Evolutionary conservation across 2,888 invertebrate genomes (phyloP), one percentile per base, ranked within the genome.

Genomic region (Melanotus villosus): DNA sequence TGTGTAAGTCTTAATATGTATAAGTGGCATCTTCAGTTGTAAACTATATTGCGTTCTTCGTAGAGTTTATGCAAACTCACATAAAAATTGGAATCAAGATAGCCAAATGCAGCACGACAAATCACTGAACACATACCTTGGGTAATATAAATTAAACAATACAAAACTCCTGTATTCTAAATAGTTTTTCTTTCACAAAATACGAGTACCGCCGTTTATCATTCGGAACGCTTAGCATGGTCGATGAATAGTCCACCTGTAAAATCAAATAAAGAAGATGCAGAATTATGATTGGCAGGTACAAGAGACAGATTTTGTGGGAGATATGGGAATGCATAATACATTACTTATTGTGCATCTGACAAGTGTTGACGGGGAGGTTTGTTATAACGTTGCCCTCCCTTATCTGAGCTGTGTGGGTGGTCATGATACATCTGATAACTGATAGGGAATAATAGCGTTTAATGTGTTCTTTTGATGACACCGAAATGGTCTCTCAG

Each of bases 351-450:
- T 81, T 81, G 80, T 81, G 75, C 63, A 66, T 74, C 76, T 80
- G 81, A 81, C 81, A 81, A 81, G 81, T 81, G 82, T 79, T 80
- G 82, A 82, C 81, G 80, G 77, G 74, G 74, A 76, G 77, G 77
- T 79, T 80, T 80, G 80, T 79, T 77, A 72, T 73, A 69, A 69
- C 71, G 68, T 36, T 56, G 34, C 56, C 56, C 56, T 56, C 71
- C 74, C 73, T 75, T 73, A 75, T 73, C 76, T 73, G 64, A 71
- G 71, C 73, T 56, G 69, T 68, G 75, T 76, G 77, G 78, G 78
- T 77, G 78, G 78, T 71, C 78, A 58, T 47, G 64, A 36, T 58
- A 10, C 16, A 50, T 65, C 57, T 59, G 64, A 65, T 68, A 43
- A 45, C 32, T 36, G 34, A 52, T 63, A 32, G 30, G 56, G 18